Conservation (phyloP, 35 echinoderm and acorn worm genomes). For the Anneissia japonica region DNA sequence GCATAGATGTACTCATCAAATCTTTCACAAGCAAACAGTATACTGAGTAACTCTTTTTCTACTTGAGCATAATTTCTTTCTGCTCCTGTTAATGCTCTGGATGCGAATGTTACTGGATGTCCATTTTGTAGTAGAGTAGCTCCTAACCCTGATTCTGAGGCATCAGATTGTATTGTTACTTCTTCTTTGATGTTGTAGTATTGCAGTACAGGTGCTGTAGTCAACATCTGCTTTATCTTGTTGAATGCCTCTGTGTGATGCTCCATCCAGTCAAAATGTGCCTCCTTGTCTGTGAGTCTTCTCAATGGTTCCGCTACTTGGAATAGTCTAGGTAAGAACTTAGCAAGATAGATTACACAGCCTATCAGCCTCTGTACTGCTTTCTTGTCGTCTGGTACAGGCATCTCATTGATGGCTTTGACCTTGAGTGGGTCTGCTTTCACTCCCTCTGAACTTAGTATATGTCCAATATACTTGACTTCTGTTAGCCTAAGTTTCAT, state of each 20-base stretch:
- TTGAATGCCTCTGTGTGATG: neutral
- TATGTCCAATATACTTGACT: slow-evolving; percentile 16
- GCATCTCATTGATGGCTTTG: slow-evolving; percentile 23
- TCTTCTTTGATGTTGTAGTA: slow-evolving; percentile 58
- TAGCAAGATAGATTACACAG: slow-evolving; percentile 26
- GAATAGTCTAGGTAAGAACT: slow-evolving; percentile 33
- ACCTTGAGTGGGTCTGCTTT: slow-evolving; percentile 8
- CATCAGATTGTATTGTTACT: slow-evolving; percentile 51
- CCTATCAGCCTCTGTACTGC: slow-evolving; percentile 39
- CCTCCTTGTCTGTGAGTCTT: slow-evolving; percentile 39
- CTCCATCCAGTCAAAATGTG: slow-evolving; percentile 25
- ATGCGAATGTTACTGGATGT: slow-evolving; percentile 53
- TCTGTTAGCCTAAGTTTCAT: neutral
- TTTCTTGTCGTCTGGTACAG: slow-evolving; percentile 22
- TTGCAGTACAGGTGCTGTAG: slow-evolving; percentile 31
- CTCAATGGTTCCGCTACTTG: slow-evolving; percentile 38
- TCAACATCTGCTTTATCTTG: neutral
- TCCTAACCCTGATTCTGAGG: slow-evolving; percentile 50
- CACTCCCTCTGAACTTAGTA: neutral
- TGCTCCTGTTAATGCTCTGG: slow-evolving; percentile 31
- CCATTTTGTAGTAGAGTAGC: slow-evolving; percentile 55
- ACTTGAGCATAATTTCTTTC: slow-evolving; percentile 70
- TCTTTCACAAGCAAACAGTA: slow-evolving; percentile 48
- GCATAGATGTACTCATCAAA: slow-evolving; percentile 47
- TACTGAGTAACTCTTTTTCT: slow-evolving; percentile 55